These are phyloP conservation scores for Anadara kagoshimensis DNA, from an alignment of 1,140 invertebrate genomes.

Conservation along the genomic window DNA sequence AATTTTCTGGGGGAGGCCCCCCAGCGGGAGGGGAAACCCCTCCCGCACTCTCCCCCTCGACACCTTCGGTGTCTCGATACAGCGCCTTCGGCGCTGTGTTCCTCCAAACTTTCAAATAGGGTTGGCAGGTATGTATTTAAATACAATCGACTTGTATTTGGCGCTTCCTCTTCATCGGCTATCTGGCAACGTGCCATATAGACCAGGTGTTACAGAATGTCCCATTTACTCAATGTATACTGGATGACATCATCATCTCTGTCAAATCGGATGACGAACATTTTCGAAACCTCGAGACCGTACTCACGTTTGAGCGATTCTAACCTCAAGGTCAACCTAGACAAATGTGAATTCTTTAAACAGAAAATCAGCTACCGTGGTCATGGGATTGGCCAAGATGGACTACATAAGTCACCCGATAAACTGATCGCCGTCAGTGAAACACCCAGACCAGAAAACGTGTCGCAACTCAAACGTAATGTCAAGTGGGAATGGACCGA, in stretches of 20 bases:
- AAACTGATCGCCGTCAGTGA: slow-evolving; percentile 21
- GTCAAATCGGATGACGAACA: slow-evolving; percentile 36
- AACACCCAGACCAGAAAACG: slow-evolving; percentile 28
- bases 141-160: slow-evolving; percentile 60
- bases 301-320: slow-evolving; percentile 28
- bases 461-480: slow-evolving; percentile 32
- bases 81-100: too few relatives aligned
- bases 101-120: too few relatives aligned
- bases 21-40: too few relatives aligned
- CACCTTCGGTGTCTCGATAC: too few relatives aligned
- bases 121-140: too few relatives aligned
- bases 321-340: slow-evolving; percentile 22
- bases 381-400: slow-evolving; percentile 16
- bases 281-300: slow-evolving; percentile 36
- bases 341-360: slow-evolving; percentile 37
- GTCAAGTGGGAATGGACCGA: too few relatives aligned
- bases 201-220: slow-evolving; percentile 71
- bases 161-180: slow-evolving; percentile 74
- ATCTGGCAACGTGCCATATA: slow-evolving; percentile 75
- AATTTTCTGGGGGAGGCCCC: too few relatives aligned
- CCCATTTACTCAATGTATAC: too few relatives aligned
- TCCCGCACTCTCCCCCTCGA: too few relatives aligned
- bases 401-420: slow-evolving; percentile 31
- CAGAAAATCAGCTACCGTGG: slow-evolving; percentile 27
- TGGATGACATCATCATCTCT: slow-evolving; percentile 56